Base-by-base conservation (phyloP, 1,140 invertebrate species). In the Habropoda laboriosa region DNA sequence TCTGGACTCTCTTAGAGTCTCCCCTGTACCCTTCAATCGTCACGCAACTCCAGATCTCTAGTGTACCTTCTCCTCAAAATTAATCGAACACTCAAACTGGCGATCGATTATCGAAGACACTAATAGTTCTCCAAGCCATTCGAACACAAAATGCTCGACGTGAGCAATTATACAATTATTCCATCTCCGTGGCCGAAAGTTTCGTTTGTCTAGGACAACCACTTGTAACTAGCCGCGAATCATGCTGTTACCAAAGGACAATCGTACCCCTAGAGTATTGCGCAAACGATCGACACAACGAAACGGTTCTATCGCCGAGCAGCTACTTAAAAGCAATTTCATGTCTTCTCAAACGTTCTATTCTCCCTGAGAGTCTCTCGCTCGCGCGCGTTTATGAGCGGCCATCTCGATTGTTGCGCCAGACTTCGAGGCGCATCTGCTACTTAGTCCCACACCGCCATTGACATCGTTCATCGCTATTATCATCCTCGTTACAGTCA, bases 251-350 rank as follows among this genome's bases (percentile, higher is more conserved):
- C 16, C 13, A 40, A 70, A 21, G 8, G 57, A 21, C 6, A 35
- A 77, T 77, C 53, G 12, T 38, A 18, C 18, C 27, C 13, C n/a
- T n/a, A 40, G 8, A 10, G 10, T 0, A 42, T 85, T 72, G 21
- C 24, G 45, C 53, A 82, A n/a, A 79, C 6, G 12, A 45, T 49
- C 57, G 47, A 53, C 32, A 53, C 16, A 47, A 49, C 35, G 21
- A 21, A 49, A 47, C 18, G 30, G 10, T 58, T 16, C 45, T 13
- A 16, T 5, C 32, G 24, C 27, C 55, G 12, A 51, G 27, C 67
- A 35, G 51, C 35, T 68, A 53, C 57, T 78, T 85, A 78, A 85
- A 77, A 85, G 79, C 83, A 81, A 73, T 85, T 77, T 73, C 73
- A 30, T 78, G 82, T 85, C 45, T n/a, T 18, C 45, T 60, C 16